Evolutionary conservation across 2,113 vertebrate genomes (phyloP).

Genomic region (Tachuris rubrigastra): DNA sequence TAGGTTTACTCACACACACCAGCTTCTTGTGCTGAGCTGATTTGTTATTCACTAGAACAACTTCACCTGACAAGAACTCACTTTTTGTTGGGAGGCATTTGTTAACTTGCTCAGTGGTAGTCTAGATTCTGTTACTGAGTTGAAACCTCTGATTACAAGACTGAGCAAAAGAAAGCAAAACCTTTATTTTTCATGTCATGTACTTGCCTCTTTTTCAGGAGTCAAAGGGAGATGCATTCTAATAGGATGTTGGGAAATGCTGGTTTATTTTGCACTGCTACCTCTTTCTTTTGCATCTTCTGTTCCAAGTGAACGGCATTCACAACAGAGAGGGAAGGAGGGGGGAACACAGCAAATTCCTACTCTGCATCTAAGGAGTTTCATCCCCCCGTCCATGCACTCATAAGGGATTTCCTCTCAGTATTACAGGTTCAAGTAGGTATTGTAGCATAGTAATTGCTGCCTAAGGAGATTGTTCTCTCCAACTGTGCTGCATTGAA

Average conservation of each 20-base stretch:
- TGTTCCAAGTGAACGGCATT: not conserved
- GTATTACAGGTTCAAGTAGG: not conserved
- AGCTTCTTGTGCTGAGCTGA: not conserved
- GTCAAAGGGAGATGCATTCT: not conserved
- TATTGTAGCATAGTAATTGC: not conserved
- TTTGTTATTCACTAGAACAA: not conserved
- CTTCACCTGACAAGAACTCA: not conserved
- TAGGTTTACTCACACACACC: not conserved
- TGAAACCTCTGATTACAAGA: not conserved
- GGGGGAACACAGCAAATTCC: not conserved
- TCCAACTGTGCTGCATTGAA: not conserved
- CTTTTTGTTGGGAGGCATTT: not conserved
- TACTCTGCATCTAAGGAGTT: not conserved
- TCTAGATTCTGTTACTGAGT: not conserved
- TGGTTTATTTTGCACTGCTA: not conserved
- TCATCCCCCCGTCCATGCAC: not conserved
- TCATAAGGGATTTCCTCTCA: not conserved
- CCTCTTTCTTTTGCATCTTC: not conserved
- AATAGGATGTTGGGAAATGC: not conserved
- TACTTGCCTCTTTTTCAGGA: not conserved
- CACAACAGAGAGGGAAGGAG: not conserved
- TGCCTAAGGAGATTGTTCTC: not conserved
- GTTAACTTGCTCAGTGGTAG: not conserved
- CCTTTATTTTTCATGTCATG: not conserved
- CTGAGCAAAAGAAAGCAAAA: not conserved